These are phyloP conservation scores for Adoxophyes honmai DNA, from an alignment of 1,140 invertebrate genomes.

Conservation along the genomic window DNA sequence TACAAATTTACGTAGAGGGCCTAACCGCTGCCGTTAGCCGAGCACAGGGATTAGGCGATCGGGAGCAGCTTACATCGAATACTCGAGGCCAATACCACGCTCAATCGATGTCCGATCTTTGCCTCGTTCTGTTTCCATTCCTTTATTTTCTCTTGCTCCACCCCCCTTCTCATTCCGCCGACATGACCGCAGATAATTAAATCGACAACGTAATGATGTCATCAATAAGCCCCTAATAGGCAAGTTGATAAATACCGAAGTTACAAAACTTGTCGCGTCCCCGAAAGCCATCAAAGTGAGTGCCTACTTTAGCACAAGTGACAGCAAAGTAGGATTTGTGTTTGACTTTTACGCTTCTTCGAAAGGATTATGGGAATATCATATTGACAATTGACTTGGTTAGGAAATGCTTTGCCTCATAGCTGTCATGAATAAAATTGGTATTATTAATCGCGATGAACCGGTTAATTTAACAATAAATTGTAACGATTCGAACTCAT, in stretches of 20 bases:
- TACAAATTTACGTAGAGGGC: conserved; percentile 72
- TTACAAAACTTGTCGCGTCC: conserved; percentile 63
- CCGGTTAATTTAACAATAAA: too few relatives aligned
- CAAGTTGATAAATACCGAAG: conserved; percentile 72
- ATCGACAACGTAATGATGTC: conserved; percentile 11
- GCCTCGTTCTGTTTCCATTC: conserved; percentile 15
- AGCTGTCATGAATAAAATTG: too few relatives aligned
- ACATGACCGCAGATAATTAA: conserved; percentile 13
- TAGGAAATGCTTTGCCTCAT: conserved; percentile 18
- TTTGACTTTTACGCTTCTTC: conserved; percentile 54
- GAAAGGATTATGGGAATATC: conserved; percentile 52
- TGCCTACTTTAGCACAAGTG: conserved; percentile 70
- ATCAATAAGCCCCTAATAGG: conserved; percentile 60
- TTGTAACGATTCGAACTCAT: too few relatives aligned
- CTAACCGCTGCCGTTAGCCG: conserved; percentile 56
- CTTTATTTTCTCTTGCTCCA: neutral
- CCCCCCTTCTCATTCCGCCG: neutral
- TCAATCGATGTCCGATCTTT: conserved; percentile 50
- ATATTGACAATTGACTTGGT: conserved; percentile 49
- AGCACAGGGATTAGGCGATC: conserved; percentile 57
- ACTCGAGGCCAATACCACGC: conserved; percentile 57
- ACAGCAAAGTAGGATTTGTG: conserved; percentile 69
- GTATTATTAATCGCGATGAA: too few relatives aligned
- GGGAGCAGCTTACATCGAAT: conserved; percentile 61
- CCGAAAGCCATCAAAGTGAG: conserved; percentile 64